These are phyloP conservation scores for Asarcornis scutulata DNA, from an alignment of 2,113 vertebrate species.

Conservation along the genomic window DNA sequence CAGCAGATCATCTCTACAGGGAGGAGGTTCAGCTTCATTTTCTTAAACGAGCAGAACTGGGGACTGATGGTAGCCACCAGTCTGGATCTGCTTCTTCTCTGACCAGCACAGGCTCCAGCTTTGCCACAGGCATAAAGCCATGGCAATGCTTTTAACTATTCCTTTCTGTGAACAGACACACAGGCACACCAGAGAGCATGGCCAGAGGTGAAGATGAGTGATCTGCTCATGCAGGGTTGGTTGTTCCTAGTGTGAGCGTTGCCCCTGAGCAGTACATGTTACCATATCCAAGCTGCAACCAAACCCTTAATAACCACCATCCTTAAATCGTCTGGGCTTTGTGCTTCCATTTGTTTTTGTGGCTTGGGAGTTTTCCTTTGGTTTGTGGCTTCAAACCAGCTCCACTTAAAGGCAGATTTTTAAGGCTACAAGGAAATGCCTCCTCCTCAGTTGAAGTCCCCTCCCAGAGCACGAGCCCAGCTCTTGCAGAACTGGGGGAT, in stretches of 20 bases:
- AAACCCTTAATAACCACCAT: not conserved
- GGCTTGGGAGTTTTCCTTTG: slow-evolving; percentile 22
- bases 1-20: not conserved
- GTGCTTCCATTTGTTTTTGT: not conserved
- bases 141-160: not conserved
- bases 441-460: not conserved
- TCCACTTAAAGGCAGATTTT: not conserved
- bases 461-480: not conserved
- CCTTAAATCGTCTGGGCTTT: not conserved
- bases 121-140: not conserved
- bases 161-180: not conserved
- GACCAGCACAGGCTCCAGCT: not conserved
- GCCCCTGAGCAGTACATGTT: not conserved
- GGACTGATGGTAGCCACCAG: not conserved
- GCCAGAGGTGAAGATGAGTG: not conserved
- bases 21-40: not conserved
- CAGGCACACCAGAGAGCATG: rapidly evolving
- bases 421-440: not conserved
- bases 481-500: not conserved
- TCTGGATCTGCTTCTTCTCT: not conserved
- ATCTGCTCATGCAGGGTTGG: not conserved
- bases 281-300: not conserved
- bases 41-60: not conserved
- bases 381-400: slow-evolving; percentile 30
- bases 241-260: not conserved